Conservation (phyloP, 2,888 invertebrate genomes). For the Anaspis maculata region DNA sequence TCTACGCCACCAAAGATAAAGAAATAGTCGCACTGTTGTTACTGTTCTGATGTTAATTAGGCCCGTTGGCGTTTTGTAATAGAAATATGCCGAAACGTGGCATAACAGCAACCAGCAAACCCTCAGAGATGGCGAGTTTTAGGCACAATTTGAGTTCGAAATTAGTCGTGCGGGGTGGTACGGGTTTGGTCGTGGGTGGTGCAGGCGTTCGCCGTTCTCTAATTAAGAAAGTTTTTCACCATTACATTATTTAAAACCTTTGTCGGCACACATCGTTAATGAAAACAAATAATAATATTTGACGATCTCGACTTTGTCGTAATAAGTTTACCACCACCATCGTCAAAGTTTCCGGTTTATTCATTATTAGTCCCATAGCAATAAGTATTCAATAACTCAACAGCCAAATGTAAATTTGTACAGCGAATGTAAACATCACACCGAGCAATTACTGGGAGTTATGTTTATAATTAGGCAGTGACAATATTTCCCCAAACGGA, state of each 20-base stretch:
- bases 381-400: conserved; percentile 37
- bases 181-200: too few relatives aligned
- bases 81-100: too few relatives aligned
- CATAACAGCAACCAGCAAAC: too few relatives aligned
- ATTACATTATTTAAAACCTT: conserved; percentile 10
- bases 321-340: conserved; percentile 20
- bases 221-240: conserved; percentile 10
- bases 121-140: too few relatives aligned
- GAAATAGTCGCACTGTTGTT: too few relatives aligned
- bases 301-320: conserved; percentile 28
- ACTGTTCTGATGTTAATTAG: too few relatives aligned
- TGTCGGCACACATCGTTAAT: conserved; percentile 20
- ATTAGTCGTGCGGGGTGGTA: too few relatives aligned
- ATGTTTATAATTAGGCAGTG: conserved; percentile 37
- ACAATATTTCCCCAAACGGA: conserved; percentile 41
- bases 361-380: conserved; percentile 25
- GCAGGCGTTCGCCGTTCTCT: conserved; percentile 2
- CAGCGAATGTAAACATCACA: conserved; percentile 42
- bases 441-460: conserved; percentile 38
- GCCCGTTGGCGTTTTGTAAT: too few relatives aligned
- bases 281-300: conserved; percentile 31
- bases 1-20: too few relatives aligned
- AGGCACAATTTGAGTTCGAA: too few relatives aligned
- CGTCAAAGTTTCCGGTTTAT: conserved; percentile 25
- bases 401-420: conserved; percentile 39